A percentile compares a stretch with the other conserved stretches of the same genome.
phyloP scores from a whole-genome alignment of 2,797 vertebrate genomes.

The Tolypeutes matacus region DNA sequence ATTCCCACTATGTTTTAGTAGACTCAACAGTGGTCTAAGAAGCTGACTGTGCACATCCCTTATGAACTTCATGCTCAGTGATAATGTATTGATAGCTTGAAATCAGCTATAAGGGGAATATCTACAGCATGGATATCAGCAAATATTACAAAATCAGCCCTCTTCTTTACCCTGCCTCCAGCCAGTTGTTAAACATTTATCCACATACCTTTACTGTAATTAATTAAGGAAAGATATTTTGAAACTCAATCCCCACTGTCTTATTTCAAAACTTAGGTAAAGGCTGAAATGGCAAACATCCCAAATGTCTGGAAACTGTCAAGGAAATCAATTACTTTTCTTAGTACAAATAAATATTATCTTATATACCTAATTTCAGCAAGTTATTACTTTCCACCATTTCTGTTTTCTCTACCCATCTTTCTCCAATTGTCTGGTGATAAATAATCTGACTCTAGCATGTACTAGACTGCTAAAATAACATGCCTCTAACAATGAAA shows the following conservation, averaged over 20 bases:
- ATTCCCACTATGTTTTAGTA: neutral
- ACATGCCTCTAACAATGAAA: neutral
- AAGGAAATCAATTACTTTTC: neutral
- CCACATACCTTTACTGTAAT: neutral
- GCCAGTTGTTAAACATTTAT: neutral
- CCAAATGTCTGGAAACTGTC: slow-evolving; percentile 6
- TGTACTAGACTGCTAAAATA: neutral
- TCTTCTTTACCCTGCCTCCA: neutral
- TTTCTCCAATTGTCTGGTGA: neutral
- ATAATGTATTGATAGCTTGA: neutral
- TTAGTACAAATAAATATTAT: slow-evolving; percentile 5
- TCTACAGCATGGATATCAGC: neutral
- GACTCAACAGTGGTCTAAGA: slow-evolving; percentile 14
- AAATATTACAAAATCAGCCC: neutral
- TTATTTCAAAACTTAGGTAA: slow-evolving; percentile 1
- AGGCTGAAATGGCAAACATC: neutral
- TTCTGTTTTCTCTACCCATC: slow-evolving; percentile 8
- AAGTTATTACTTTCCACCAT: neutral
- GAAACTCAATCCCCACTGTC: neutral
- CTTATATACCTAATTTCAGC: neutral
- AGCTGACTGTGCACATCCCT: neutral
- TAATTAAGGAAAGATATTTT: neutral
- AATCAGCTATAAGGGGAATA: neutral
- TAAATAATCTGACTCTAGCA: neutral
- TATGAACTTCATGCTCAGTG: neutral